Percentiles rank a stretch among this genome's conserved stretches.
phyloP scores from a whole-genome alignment of 2,113 vertebrate species.

The Ictidomys tridecemlineatus region DNA sequence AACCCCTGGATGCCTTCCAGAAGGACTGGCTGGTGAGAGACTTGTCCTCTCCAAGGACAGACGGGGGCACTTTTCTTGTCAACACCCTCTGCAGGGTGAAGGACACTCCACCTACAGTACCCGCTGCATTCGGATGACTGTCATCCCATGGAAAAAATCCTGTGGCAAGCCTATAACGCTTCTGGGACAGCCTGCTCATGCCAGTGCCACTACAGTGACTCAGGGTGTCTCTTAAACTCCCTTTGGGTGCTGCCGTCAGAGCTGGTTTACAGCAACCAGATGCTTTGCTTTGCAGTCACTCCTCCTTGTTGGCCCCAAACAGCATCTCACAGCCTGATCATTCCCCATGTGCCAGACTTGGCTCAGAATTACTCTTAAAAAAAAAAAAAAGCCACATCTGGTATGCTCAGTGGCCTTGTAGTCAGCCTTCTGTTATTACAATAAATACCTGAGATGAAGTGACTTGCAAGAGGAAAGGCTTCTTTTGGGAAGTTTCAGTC shows the following conservation, averaged over 20 bases:
- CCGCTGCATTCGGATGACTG: neutral
- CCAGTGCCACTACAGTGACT: neutral
- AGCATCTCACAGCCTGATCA: neutral
- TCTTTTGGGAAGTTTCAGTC: neutral
- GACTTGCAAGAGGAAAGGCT: neutral
- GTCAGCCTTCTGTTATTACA: neutral
- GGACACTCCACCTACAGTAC: neutral
- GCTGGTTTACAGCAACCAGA: neutral
- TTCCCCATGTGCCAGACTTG: neutral
- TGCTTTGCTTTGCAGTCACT: neutral
- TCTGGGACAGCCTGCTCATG: neutral
- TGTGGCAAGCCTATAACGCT: no score
- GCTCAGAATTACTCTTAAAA: neutral
- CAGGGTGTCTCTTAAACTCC: neutral
- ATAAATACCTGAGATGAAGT: neutral
- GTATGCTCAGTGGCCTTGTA: neutral
- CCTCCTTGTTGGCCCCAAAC: slow-evolving; percentile 12
- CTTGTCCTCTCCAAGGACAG: neutral
- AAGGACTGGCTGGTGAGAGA: neutral
- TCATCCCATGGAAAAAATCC: neutral
- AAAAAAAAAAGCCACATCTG: neutral
- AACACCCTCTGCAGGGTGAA: no score
- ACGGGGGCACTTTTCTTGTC: neutral
- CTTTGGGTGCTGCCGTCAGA: neutral
- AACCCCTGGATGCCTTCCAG: neutral